Evolutionary conservation across 2,797 vertebrate genomes (phyloP).

Genomic region (Spondyliosoma cantharus): DNA sequence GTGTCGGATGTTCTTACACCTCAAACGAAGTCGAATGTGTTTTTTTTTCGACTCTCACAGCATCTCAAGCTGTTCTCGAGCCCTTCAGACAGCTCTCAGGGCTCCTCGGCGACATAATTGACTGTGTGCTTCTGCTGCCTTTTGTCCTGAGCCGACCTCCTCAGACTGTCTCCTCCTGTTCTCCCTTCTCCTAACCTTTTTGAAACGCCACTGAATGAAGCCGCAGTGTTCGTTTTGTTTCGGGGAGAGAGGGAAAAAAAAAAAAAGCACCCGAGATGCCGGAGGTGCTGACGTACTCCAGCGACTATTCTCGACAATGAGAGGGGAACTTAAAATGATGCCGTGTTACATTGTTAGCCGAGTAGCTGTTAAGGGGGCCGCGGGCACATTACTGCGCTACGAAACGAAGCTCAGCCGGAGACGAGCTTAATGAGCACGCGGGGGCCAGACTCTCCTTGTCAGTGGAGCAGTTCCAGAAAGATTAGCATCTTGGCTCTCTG

Average conservation of each 20-base stretch:
- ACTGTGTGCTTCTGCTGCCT: constrained; percentile 33
- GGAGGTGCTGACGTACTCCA: constrained; percentile 26
- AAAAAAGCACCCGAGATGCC: constrained; percentile 24
- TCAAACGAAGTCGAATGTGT: constrained; percentile 21
- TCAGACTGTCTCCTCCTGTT: neutral
- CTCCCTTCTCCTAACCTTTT: constrained; percentile 23
- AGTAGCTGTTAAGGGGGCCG: constrained; percentile 18
- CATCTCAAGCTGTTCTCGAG: constrained; percentile 30
- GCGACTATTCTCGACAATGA: constrained; percentile 37
- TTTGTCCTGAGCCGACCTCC: constrained; percentile 44
- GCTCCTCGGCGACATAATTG: constrained; percentile 53
- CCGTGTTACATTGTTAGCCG: constrained; percentile 30
- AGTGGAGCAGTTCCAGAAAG: constrained; percentile 63
- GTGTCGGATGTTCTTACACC: constrained; percentile 14
- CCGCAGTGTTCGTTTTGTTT: constrained; percentile 16
- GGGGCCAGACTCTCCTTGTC: constrained; percentile 50
- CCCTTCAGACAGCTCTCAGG: constrained; percentile 39
- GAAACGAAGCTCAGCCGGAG: constrained; percentile 61
- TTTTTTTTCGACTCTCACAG: neutral
- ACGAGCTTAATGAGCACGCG: constrained; percentile 48
- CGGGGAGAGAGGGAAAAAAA: neutral
- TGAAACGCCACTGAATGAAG: constrained; percentile 32
- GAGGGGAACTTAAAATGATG: constrained; percentile 37
- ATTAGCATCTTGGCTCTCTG: constrained; percentile 65
- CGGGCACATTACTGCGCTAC: constrained; percentile 29